Evolutionary conservation across 2,797 vertebrate species (phyloP), one percentile per base, ranked within the genome.

Genomic region (Clarias platycephalus): DNA sequence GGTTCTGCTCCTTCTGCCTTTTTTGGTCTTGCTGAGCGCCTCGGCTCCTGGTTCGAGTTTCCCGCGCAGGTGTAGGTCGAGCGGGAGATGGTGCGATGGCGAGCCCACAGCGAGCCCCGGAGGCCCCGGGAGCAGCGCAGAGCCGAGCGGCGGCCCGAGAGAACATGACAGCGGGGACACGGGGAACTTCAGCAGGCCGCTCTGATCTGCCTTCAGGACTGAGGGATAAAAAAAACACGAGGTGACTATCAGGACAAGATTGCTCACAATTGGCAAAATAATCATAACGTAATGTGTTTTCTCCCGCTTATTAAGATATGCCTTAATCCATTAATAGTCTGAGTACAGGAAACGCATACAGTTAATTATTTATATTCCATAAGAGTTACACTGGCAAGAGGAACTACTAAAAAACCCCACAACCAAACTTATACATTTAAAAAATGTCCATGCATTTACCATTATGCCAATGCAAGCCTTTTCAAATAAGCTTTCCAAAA

Each of bases 11-110:
- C 98, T 93, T 31, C 98, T 94, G 31, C 98, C 98, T 84, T 99
- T 99, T 94, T 99, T 99, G 83, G 94, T 95, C 76, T 98, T 99
- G 67, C 93, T 84, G 44, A 95, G 93, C 0, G 93, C 93, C 82
- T 98, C 97, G 0, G 82, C 67, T 0, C 95, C 96, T 1, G 94
- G 91, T 84, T 99, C 98, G 90, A 99, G 91, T 92, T 99, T 98
- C 49, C 96, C 96, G 31, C 97, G 97, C 75, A 99, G 97, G 88
- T 99, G 98, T 87, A 99, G 95, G 91, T 99, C 97, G 64, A 99
- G 94, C 15, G 98, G 97, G 85, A 99, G 94, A 90, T 98, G 97
- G 44, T 97, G 95, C 0, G 96, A 90, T 0, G 94, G 93, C 0
- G 95, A 86, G 6, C 95, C 94, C 68, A 95, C 90, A n/a, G 96